These are phyloP conservation scores for Halictus quadricinctus DNA, from an alignment of 2,888 invertebrate genomes.

Conservation along the genomic window DNA sequence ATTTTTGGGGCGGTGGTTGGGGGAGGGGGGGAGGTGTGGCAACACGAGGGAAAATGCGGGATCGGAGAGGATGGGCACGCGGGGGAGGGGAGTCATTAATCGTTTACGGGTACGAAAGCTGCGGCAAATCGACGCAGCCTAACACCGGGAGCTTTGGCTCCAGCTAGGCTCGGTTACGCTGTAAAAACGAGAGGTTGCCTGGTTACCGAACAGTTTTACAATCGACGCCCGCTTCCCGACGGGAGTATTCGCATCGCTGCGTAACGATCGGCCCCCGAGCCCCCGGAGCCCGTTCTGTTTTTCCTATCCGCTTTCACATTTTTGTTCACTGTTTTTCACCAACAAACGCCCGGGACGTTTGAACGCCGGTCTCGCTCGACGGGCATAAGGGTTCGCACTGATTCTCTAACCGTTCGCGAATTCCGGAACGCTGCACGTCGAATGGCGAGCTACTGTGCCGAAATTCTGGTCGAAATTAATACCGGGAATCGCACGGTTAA, in stretches of 20 bases:
- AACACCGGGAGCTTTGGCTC: conserved; percentile 40
- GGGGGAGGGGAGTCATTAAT: conserved; percentile 52
- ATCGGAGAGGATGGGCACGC: conserved; percentile 22
- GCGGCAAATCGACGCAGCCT: conserved; percentile 45
- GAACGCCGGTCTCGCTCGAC: not conserved
- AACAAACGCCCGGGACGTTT: conserved; percentile 9
- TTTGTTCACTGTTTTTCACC: not conserved
- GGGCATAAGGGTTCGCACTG: conserved; percentile 20
- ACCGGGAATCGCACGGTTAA: too few relatives aligned
- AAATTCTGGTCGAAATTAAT: not conserved
- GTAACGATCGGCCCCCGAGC: conserved; percentile 29
- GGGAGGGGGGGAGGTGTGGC: not conserved
- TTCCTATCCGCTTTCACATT: not conserved
- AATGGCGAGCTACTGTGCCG: not conserved
- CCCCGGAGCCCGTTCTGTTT: not conserved
- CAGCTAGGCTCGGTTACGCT: conserved; percentile 35
- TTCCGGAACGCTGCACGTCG: not conserved
- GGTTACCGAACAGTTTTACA: conserved; percentile 41
- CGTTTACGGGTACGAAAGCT: conserved; percentile 55
- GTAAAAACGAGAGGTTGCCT: conserved; percentile 51
- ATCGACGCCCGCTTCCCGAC: conserved; percentile 23
- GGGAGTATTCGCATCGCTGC: conserved; percentile 27
- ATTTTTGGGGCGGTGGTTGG: not conserved
- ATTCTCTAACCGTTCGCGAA: conserved; percentile 13
- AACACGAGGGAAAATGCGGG: not conserved